Percentiles rank a stretch among this genome's conserved stretches.
These are phyloP conservation scores for Melipona beecheii DNA, from an alignment of 2,888 invertebrate species.

Conservation along the genomic window DNA sequence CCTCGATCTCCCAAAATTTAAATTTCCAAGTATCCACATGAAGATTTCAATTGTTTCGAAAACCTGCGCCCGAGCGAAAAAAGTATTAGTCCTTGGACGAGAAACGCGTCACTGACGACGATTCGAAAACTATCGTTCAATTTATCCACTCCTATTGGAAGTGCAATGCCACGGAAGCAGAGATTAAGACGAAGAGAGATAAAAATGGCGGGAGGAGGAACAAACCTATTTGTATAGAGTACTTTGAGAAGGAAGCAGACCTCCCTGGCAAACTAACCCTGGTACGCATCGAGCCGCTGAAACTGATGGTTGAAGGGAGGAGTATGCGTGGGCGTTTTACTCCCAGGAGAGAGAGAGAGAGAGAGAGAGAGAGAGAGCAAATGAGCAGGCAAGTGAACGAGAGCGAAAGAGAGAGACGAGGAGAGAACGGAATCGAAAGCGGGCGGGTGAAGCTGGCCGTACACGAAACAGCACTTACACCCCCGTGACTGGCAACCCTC, in stretches of 20 bases:
- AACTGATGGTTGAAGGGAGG: conserved; percentile 31
- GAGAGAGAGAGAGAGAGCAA: conserved; percentile 26
- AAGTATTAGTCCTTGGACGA: neutral
- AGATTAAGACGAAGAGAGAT: neutral
- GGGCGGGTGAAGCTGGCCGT: conserved; percentile 74
- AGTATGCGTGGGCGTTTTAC: conserved; percentile 41
- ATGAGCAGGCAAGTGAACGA: conserved; percentile 11
- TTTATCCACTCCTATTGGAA: neutral
- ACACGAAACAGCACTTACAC: conserved; percentile 84
- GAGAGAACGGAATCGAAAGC: conserved; percentile 35
- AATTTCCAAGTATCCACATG: no score
- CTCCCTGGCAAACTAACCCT: conserved; percentile 46
- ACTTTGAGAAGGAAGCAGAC: conserved; percentile 44
- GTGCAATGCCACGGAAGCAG: neutral
- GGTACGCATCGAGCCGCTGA: conserved; percentile 42
- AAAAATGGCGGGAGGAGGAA: conserved; percentile 24
- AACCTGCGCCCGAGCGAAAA: no score
- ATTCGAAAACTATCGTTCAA: neutral
- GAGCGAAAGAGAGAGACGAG: conserved; percentile 7
- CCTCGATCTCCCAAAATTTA: no score
- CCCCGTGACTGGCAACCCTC: conserved; percentile 71
- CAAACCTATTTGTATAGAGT: conserved; percentile 20
- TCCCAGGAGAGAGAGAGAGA: conserved; percentile 20
- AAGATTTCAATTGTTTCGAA: no score
- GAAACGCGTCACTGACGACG: neutral